These are phyloP conservation scores for Sebastes nivosus DNA, from an alignment of 2,797 vertebrate species.

Conservation along the genomic window DNA sequence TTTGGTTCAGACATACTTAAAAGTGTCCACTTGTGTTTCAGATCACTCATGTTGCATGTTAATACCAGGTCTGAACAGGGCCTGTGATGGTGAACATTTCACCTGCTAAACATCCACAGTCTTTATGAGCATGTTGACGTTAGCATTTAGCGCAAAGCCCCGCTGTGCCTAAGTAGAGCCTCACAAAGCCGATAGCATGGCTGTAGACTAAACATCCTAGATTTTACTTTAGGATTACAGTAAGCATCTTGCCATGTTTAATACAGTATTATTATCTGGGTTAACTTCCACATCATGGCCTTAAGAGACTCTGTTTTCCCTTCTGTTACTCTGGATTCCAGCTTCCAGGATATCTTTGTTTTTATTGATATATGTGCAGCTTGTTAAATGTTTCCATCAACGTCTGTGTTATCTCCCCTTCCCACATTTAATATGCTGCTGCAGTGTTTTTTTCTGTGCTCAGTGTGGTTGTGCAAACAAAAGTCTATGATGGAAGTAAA, in stretches of 20 bases:
- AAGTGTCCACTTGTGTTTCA: no score
- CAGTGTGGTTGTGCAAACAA: conserved; percentile 4
- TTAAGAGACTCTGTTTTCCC: background rate
- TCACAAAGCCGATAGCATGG: background rate
- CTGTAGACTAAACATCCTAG: background rate
- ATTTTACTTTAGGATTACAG: background rate
- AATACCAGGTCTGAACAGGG: no score
- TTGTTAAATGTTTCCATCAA: background rate
- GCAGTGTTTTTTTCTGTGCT: background rate
- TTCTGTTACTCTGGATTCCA: background rate
- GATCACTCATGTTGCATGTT: no score
- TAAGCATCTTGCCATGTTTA: background rate
- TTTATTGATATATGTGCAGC: conserved; percentile 1
- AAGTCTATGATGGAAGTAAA: background rate
- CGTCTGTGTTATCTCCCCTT: background rate
- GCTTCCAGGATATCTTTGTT: background rate
- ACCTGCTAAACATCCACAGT: background rate
- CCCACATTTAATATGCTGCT: background rate
- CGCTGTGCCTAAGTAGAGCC: background rate
- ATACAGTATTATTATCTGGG: background rate
- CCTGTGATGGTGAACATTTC: background rate
- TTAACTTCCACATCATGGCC: background rate
- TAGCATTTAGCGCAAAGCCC: background rate
- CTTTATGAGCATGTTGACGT: background rate
- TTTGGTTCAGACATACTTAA: no score